phyloP scores from a whole-genome alignment of 2,113 vertebrate genomes.

The Crotophaga sulcirostris region DNA sequence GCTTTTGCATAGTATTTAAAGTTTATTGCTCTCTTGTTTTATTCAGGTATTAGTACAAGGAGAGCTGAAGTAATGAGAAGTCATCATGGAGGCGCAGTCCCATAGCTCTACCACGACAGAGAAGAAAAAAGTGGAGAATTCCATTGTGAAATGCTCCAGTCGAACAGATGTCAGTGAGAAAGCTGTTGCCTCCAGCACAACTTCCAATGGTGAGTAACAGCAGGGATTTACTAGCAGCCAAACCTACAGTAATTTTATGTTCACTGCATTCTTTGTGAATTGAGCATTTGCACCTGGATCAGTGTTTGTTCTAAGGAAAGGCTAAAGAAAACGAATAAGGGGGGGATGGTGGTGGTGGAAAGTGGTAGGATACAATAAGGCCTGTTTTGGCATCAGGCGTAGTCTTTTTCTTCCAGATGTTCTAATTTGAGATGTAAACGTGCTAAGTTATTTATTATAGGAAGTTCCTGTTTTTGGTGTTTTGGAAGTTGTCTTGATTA shows the following conservation, averaged over 20 bases:
- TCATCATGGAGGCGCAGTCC: constrained; percentile 96
- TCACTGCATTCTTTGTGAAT: constrained; percentile 63
- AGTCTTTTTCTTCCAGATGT: constrained; percentile 65
- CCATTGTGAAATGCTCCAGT: constrained; percentile 88
- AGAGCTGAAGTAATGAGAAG: constrained; percentile 94
- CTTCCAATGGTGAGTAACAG: constrained; percentile 90
- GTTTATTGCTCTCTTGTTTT: constrained; percentile 48
- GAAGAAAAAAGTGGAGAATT: constrained; percentile 97
- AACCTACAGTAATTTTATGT: constrained; percentile 55
- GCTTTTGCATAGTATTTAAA: not conserved
- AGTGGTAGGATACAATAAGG: constrained; percentile 20
- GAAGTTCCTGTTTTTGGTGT: constrained; percentile 64
- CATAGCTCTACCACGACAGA: constrained; percentile 90
- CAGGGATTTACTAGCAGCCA: constrained; percentile 68
- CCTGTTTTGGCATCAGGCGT: constrained; percentile 25
- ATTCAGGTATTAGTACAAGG: constrained; percentile 80
- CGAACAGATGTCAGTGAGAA: constrained; percentile 97
- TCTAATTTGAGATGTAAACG: constrained; percentile 69
- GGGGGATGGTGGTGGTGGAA: not conserved
- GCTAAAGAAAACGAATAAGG: not conserved
- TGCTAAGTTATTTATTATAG: constrained; percentile 70
- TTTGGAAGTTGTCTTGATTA: constrained; percentile 69
- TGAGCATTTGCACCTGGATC: constrained; percentile 71
- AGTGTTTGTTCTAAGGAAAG: constrained; percentile 47
- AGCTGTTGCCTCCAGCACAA: constrained; percentile 98